Evolutionary conservation across 2,888 invertebrate species (phyloP), one percentile per base, ranked within the genome.

Genomic region (Drosophila melanocephala): DNA sequence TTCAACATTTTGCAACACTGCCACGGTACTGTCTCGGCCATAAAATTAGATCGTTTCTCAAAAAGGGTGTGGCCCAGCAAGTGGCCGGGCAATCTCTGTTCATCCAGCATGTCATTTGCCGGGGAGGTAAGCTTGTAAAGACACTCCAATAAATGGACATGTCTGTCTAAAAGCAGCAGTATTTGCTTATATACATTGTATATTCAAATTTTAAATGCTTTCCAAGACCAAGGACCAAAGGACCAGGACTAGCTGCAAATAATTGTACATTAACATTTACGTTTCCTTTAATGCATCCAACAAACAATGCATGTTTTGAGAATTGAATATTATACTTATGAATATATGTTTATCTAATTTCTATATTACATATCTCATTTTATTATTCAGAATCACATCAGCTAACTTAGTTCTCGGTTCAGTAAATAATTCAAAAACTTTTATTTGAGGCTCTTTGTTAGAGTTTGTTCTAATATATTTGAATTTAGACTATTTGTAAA

Each of bases 91-190:
- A 70, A 77, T 75, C 79, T 73, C 81, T 72, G 76, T 79, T 81
- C 77, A 75, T 75, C 87, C 81, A 87, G 84, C 87, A 86, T 89
- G 76, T 89, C 89, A 85, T 84, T 84, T 77, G 70, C n/a, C 22
- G 26, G 52, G 12, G 42, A 28, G 19, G 37, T 35, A 57, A 53
- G 42, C 75, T 50, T 39, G 7, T 32, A 30, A 42, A 53, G 30
- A 53, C 61, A 74, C 73, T 73, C 39, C 22, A 62, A 32, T 50
- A 32, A 57, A 74, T 65, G 56, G 32, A 28, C 42, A 28, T 22
- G 35, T 22, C 39, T 28, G 26, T 26, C 9, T 44, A 5, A 4
- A 42, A n/a, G 16, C 5, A 57, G 32, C 16, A 10, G 16, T 32
- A 44, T 57, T 58, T 44, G 42, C 39, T 16, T 9, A 14, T 33